phyloP scores from a whole-genome alignment of 2,888 invertebrate species.

The Nemurella pictetii region DNA sequence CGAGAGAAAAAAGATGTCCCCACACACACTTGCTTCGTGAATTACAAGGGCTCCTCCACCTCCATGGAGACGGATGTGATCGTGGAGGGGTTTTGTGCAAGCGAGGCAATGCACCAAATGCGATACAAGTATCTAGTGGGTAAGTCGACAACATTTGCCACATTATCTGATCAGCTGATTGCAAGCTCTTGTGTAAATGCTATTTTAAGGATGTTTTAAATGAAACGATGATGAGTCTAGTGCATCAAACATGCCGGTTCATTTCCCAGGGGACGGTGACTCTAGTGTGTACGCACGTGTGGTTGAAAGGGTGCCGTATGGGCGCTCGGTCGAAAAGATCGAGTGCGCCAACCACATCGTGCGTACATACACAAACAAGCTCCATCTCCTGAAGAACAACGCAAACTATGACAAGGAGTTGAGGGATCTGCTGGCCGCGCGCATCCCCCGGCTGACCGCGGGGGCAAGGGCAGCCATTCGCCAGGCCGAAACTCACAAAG shows the following conservation, averaged over 20 bases:
- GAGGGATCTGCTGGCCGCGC: neutral
- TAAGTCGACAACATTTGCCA: neutral
- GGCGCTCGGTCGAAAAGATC: conserved; percentile 7
- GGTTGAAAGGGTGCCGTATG: neutral
- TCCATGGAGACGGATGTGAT: conserved; percentile 24
- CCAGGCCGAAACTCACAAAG: neutral
- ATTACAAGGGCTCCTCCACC: conserved; percentile 19
- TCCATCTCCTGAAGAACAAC: neutral
- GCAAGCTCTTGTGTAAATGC: no score
- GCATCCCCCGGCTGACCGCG: neutral
- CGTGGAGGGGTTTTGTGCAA: neutral
- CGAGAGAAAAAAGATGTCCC: neutral
- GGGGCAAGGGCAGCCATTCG: conserved; percentile 5
- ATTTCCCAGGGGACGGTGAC: conserved; percentile 12
- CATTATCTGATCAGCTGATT: neutral
- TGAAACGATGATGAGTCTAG: neutral
- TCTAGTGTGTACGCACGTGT: neutral
- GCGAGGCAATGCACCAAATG: conserved; percentile 1
- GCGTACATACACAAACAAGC: conserved; percentile 1
- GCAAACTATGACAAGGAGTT: neutral
- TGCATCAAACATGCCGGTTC: neutral
- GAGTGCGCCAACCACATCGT: conserved; percentile 30
- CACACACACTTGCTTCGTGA: conserved; percentile 3
- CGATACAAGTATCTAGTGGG: conserved; percentile 21
- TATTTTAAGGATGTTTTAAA: neutral